Base-by-base conservation (phyloP, 2,888 invertebrate species). In the Pyrgus malvae region DNA sequence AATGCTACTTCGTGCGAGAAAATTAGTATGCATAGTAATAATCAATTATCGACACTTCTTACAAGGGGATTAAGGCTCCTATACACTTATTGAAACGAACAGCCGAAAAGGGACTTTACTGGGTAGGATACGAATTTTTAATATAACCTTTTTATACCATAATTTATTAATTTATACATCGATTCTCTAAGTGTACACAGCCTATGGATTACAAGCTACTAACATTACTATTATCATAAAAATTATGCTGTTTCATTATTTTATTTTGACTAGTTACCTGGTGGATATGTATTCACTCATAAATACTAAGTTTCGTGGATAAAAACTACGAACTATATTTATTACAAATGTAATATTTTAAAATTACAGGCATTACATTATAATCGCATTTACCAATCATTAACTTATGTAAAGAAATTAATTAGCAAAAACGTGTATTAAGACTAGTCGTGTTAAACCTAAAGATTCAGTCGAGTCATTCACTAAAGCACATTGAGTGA, bases 381-480 rank as follows among this genome's bases (percentile, higher is more conserved):
- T 57, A 61, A 60, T 56, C 55, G 59, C 49, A 57, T 62, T n/a
- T 49, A 50, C 45, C 53, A 55, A 58, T 41, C 51, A 45, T 53
- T 57, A 59, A 68, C 63, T 58, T 63, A 57, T 64, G 59, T 62
- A 64, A 64, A 57, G 59, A 61, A 50, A 49, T 61, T 58, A 50
- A 51, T 63, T 64, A 62, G 64, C 55, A 64, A 63, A 63, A 59
- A 62, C 54, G 61, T 62, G 63, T 56, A 72, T 73, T 76, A 76
- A 75, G 83, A 84, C 86, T 85, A 86, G 82, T 78, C 63, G 69
- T 60, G 68, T 72, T 72, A 69, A 75, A 80, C 69, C 76, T 84
- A 81, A 77, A 72, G 56, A 78, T 73, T 87, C 84, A 87, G 85
- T 86, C 83, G 74, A 72, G 67, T 77, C 74, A 74, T 74, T 72